Percentiles rank a stretch among this genome's conserved stretches.
Conservation (phyloP, 2,113 vertebrate genomes). For the Rhodinocichla rosea region DNA sequence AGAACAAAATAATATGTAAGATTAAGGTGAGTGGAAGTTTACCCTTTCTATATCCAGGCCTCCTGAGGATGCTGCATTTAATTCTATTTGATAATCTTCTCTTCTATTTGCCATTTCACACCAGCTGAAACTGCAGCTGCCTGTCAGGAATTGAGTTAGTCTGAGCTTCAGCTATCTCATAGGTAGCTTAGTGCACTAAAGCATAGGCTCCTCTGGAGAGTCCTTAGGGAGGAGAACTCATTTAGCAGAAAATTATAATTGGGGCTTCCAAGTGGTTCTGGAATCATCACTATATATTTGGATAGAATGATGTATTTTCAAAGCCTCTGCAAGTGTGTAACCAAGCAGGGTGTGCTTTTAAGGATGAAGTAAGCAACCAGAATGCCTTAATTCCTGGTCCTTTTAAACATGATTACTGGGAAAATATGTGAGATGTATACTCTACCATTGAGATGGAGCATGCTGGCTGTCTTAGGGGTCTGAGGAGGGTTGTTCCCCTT, state of each 20-base stretch:
- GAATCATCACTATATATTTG: not conserved
- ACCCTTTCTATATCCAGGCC: not conserved
- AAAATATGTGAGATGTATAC: not conserved
- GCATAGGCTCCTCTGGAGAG: not conserved
- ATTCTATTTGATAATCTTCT: conserved; percentile 30
- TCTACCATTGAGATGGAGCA: not conserved
- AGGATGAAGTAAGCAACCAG: not conserved
- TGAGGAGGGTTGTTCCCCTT: not conserved
- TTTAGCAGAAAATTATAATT: conserved; percentile 42
- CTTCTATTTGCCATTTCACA: conserved; percentile 44
- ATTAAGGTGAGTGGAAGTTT: conserved; percentile 31
- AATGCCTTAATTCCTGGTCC: not conserved
- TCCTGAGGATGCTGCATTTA: conserved; percentile 22
- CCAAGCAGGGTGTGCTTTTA: not conserved
- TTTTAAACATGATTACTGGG: not conserved
- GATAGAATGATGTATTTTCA: not conserved
- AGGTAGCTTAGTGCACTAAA: not conserved
- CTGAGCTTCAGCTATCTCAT: not conserved
- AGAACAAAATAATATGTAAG: not conserved
- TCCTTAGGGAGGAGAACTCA: conserved; percentile 28
- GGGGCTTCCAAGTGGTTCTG: conserved; percentile 11
- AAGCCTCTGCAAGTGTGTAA: not conserved
- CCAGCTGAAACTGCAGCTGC: conserved; percentile 53
- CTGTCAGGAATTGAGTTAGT: conserved; percentile 39
- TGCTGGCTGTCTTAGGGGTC: not conserved